These are phyloP conservation scores for Leptopilina drosophilae DNA, from an alignment of 2,888 invertebrate genomes.

Conservation along the genomic window DNA sequence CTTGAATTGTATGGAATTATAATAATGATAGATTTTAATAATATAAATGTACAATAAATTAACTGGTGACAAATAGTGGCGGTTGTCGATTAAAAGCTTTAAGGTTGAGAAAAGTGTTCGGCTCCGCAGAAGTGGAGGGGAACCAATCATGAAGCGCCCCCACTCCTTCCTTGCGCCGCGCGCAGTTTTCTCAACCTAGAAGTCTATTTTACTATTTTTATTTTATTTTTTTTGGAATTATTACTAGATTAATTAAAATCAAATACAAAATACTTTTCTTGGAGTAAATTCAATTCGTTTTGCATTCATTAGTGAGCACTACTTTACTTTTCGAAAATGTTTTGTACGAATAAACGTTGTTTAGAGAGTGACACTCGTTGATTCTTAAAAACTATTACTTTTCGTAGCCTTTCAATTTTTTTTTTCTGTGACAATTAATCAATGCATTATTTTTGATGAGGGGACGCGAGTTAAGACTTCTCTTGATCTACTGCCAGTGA, in stretches of 20 bases:
- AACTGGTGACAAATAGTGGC: no score
- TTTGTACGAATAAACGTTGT: neutral
- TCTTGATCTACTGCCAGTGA: neutral
- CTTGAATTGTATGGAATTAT: no score
- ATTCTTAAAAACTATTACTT: slow-evolving; percentile 62
- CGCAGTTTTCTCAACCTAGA: no score
- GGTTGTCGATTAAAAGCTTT: no score
- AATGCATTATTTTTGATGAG: slow-evolving; percentile 55
- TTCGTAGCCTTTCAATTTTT: slow-evolving; percentile 57
- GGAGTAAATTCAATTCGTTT: slow-evolving; percentile 41
- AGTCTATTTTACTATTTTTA: no score
- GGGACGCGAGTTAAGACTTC: slow-evolving; percentile 13
- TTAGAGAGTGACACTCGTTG: slow-evolving; percentile 41
- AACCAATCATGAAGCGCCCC: no score
- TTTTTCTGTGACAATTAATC: slow-evolving; percentile 57
- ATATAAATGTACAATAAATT: no score
- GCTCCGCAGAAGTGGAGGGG: no score
- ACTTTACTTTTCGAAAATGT: neutral
- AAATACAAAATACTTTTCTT: slow-evolving; percentile 43
- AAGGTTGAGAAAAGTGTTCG: no score
- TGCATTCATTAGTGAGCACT: slow-evolving; percentile 40
- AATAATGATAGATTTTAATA: no score
- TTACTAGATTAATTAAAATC: neutral
- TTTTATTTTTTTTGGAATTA: neutral
- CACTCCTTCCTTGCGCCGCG: no score